phyloP scores from a whole-genome alignment of 1,140 invertebrate genomes.

The Andricus grossulariae region DNA sequence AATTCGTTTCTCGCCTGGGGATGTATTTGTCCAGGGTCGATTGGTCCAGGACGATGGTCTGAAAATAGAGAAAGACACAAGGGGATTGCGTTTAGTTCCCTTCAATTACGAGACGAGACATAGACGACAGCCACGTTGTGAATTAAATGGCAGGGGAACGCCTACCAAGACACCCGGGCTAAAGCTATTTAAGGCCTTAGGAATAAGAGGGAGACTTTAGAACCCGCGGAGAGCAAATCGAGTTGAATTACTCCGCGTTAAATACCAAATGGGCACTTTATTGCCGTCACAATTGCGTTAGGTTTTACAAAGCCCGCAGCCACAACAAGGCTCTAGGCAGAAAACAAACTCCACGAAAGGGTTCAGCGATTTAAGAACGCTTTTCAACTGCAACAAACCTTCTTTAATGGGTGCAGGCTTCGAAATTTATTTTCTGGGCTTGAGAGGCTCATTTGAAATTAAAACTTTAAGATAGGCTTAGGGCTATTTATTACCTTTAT shows the following conservation, averaged over 20 bases:
- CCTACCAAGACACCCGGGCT: constrained; percentile 14
- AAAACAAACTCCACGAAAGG: background rate
- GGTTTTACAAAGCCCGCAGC: constrained; percentile 28
- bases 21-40: constrained; percentile 53
- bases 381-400: background rate
- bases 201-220: constrained; percentile 30
- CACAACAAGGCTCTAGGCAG: background rate
- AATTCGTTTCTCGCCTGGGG: constrained; percentile 54
- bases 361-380: background rate
- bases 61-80: constrained; percentile 43
- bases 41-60: constrained; percentile 53
- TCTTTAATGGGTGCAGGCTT: background rate
- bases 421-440: background rate
- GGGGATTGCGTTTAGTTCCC: constrained; percentile 46
- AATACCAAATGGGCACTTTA: constrained; percentile 48
- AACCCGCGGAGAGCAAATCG: constrained; percentile 43
- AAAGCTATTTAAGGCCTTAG: constrained; percentile 24
- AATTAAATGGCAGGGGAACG: constrained; percentile 37
- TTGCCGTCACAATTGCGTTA: constrained; percentile 52
- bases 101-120: constrained; percentile 39
- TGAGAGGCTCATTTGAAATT: background rate
- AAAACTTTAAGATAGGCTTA: too few species aligned
- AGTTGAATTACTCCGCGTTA: constrained; percentile 46
- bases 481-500: constrained; percentile 36
- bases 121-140: constrained; percentile 34